phyloP scores from a whole-genome alignment of 2,888 invertebrate species.

The Apotomis turbidana region DNA sequence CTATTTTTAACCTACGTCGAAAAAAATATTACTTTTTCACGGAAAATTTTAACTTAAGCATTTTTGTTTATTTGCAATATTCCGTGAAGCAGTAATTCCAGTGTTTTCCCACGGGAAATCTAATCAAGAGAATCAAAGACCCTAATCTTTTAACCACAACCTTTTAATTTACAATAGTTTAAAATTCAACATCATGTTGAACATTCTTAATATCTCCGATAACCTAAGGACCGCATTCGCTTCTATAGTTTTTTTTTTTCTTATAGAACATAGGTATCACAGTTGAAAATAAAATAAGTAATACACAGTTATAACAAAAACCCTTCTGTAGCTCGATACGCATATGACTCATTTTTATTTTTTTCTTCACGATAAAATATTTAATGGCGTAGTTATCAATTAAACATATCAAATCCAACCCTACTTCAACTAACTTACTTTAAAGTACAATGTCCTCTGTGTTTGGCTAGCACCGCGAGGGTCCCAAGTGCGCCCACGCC shows the following conservation, averaged over 20 bases:
- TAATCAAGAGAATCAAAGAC: background rate
- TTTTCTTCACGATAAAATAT: background rate
- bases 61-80: too few relatives aligned
- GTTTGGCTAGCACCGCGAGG: slow-evolving; percentile 1
- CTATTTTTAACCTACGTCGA: too few relatives aligned
- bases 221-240: background rate
- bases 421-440: background rate
- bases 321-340: background rate
- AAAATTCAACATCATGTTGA: slow-evolving; percentile 9
- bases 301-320: background rate
- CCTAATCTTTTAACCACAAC: slow-evolving; percentile 13
- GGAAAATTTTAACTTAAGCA: too few relatives aligned
- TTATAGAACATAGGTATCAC: too few relatives aligned
- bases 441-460: background rate
- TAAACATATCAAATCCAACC: background rate
- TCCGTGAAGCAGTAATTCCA: background rate
- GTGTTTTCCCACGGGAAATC: background rate
- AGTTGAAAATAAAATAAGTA: too few relatives aligned
- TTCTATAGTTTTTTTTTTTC: too few relatives aligned
- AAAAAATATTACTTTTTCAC: too few relatives aligned
- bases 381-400: background rate
- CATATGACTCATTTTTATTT: background rate
- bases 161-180: slow-evolving; percentile 18
- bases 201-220: background rate
- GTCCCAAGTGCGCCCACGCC: slow-evolving; percentile 37